Evolutionary conservation across 2,113 vertebrate species (phyloP).

Genomic region (Zapus hudsonius): DNA sequence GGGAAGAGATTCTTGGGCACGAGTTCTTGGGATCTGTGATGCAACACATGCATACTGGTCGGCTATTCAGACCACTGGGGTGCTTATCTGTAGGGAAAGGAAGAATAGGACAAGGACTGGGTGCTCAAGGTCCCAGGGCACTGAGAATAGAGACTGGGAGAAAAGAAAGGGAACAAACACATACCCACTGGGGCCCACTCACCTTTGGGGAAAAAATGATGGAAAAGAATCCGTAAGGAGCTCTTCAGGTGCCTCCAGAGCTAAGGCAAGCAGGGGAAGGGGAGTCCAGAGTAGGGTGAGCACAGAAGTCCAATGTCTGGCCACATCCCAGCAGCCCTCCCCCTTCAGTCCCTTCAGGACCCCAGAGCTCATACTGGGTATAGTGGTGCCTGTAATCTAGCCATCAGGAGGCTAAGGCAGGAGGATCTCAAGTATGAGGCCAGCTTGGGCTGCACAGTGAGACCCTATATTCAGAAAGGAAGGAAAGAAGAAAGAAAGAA

Average conservation of each 20-base stretch:
- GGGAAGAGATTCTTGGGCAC: slow-evolving; percentile 42
- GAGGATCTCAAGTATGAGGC: background rate
- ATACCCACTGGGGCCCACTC: slow-evolving; percentile 21
- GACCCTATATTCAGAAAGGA: background rate
- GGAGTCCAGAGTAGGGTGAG: slow-evolving; percentile 15
- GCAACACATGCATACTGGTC: background rate
- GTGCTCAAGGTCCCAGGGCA: background rate
- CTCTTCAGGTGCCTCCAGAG: slow-evolving; percentile 76
- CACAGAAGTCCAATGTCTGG: background rate
- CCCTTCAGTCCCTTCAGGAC: background rate
- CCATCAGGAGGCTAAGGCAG: background rate
- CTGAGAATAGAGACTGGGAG: background rate
- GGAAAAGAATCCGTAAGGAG: slow-evolving; percentile 64
- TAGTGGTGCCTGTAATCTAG: background rate
- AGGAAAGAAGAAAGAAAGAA: background rate
- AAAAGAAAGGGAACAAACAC: background rate
- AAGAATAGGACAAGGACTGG: background rate
- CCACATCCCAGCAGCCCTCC: slow-evolving; percentile 13
- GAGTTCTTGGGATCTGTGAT: slow-evolving; percentile 55
- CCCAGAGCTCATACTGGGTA: background rate
- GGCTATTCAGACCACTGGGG: background rate
- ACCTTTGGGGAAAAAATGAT: slow-evolving; percentile 70
- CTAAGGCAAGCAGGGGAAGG: slow-evolving; percentile 45
- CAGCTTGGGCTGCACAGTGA: background rate
- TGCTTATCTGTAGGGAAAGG: slow-evolving; percentile 57